phyloP scores from a whole-genome alignment of 2,797 vertebrate genomes.

The Arnoldichthys spilopterus region DNA sequence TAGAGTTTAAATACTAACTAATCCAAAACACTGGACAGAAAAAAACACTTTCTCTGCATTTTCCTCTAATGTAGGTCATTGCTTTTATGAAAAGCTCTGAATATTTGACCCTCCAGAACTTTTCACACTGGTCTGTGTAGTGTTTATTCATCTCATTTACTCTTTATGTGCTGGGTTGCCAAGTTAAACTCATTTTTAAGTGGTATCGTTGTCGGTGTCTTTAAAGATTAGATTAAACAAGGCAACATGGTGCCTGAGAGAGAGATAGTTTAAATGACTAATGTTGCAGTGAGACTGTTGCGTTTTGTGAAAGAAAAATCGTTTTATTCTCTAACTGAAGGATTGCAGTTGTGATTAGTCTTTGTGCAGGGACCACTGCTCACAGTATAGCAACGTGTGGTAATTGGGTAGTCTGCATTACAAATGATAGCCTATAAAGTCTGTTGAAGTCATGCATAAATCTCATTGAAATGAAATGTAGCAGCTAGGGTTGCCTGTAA shows the following conservation, averaged over 20 bases:
- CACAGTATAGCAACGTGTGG: not conserved
- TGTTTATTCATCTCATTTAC: conserved; percentile 5
- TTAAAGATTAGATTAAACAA: not conserved
- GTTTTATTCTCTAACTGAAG: not conserved
- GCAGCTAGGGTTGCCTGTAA: not conserved
- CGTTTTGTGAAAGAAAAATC: not conserved
- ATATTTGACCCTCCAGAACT: too few species aligned
- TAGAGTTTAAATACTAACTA: too few species aligned
- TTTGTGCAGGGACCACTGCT: not conserved
- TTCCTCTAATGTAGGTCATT: not conserved
- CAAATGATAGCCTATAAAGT: conserved; percentile 24
- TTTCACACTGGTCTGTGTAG: not conserved
- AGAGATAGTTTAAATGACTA: conserved; percentile 1
- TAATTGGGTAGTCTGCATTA: conserved; percentile 37
- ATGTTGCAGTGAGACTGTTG: conserved; percentile 17
- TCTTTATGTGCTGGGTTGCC: not conserved
- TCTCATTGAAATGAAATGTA: conserved; percentile 22
- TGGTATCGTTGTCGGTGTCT: not conserved
- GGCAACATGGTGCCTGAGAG: not conserved
- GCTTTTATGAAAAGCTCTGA: not conserved
- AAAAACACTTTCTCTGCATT: too few species aligned
- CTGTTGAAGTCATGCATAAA: conserved; percentile 7
- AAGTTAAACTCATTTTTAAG: not conserved
- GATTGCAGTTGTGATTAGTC: conserved; percentile 13
- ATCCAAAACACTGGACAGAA: too few species aligned